These are phyloP conservation scores for Pelecanoides urinatrix DNA, from an alignment of 2,113 vertebrate species.

Conservation along the genomic window DNA sequence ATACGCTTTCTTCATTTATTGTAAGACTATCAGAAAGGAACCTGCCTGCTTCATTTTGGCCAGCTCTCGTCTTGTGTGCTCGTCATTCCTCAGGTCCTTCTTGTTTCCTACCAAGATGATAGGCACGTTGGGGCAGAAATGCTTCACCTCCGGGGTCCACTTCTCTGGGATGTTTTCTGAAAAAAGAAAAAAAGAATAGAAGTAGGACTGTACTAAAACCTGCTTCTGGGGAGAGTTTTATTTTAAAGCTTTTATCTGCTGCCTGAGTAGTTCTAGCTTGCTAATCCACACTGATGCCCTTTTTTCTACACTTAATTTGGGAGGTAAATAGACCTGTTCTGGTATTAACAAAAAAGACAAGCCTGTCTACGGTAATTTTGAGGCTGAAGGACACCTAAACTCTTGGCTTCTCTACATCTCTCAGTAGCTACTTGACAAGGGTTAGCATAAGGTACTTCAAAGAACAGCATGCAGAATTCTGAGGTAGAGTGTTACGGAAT, in stretches of 20 bases:
- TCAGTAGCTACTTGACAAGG: neutral
- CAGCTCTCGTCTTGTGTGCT: slow-evolving; percentile 95
- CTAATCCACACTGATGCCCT: neutral
- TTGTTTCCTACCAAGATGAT: slow-evolving; percentile 99
- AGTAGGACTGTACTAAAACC: neutral
- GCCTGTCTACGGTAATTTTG: neutral
- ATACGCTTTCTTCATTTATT: neutral
- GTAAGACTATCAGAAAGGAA: neutral
- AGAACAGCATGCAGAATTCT: neutral
- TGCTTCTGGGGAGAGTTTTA: neutral
- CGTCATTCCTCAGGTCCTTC: slow-evolving; percentile 97
- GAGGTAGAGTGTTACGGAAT: neutral
- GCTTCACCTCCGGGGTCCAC: slow-evolving; percentile 98
- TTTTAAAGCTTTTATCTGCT: neutral
- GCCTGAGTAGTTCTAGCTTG: neutral
- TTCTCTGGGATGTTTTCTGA: slow-evolving; percentile 99
- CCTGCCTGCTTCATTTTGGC: slow-evolving; percentile 98
- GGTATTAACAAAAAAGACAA: neutral
- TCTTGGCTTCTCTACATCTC: neutral
- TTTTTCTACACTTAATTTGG: neutral
- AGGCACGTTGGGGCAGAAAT: slow-evolving; percentile 98
- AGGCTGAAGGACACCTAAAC: neutral
- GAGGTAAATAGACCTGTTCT: neutral
- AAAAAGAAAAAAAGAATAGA: neutral
- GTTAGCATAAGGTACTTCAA: neutral